Base-by-base conservation (phyloP, 2,797 vertebrate genomes). In the Sebastes steindachneri region DNA sequence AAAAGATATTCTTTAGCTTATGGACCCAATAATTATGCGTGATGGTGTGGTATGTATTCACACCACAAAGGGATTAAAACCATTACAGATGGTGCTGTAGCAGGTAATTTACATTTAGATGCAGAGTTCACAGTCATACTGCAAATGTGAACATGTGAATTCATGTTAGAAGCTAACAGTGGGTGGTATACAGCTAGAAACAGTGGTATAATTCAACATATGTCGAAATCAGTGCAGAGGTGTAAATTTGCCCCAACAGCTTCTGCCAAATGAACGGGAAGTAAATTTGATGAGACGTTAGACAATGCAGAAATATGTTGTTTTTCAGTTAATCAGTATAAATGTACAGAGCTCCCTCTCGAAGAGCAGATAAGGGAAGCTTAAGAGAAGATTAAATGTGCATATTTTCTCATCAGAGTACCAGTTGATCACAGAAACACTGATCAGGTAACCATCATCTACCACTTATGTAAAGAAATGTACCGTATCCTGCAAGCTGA, bases 21-120 rank as follows among this genome's bases (percentile, higher is more conserved):
- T 19, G 14, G 17, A 68, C 3, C 15, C 45, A 57, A 33, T 66
- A 75, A 78, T 53, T 73, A 68, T 17, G 48, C 35, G 10, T 21
- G 53, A 72, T 48, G 59, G 31, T 65, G 29, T 7, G 10, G 4
- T 17, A 54, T 62, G 29, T 37, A 64, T 26, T 83, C 57, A 59
- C 53, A 60, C 19, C 41, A 62, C 68, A 75, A 7, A 9, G 82
- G 65, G 26, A 80, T 75, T 71, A 65, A 65, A 63, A 57, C 12
- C 31, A 37, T 63, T 67, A 58, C 69, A 70, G 54, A 73, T 41
- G 29, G 14, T 51, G 19, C 48, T 51, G 48, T 26, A 66, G 62
- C 48, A 35, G 48, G 51, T 68, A 7, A 86, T 60, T 71, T 75
- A 23, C 55, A 60, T 80, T 57, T 71, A 33, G 25, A 75, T 58